Evolutionary conservation across 2,888 invertebrate genomes (phyloP), one percentile per base, ranked within the genome.

Genomic region (Mechanitis messenoides): DNA sequence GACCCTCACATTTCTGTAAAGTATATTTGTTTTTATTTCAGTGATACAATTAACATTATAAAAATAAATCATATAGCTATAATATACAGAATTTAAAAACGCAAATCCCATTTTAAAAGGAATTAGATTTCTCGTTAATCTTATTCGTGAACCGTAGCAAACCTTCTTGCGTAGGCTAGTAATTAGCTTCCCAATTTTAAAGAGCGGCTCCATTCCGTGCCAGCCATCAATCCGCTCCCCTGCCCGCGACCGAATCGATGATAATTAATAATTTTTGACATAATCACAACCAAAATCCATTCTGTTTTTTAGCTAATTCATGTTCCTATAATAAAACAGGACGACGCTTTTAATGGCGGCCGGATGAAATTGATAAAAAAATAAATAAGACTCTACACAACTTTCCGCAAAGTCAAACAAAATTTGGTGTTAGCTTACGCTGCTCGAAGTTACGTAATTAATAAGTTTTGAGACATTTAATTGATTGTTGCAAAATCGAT

Each of bases 241-340:
- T 79, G 80, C 78, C 75, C 80, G 78, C 76, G 73, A 72, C 75
- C 74, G 81, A 92, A 92, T 92, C 92, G 91, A 92, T 91, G 91
- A 92, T 92, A 92, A 93, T 92, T 93, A 92, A 93, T 92, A 92
- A 92, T 92, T 92, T 92, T 92, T 92, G 92, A 92, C 92, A 91
- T 92, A 92, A 92, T 92, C 92, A 92, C 92, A 81, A 85, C 91
- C 87, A 80, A 90, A 91, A 90, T 91, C 92, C 91, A 92, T 91
- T 92, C 91, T 91, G 91, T 92, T 92, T 90, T 92, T 91, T 50
- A 50, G 92, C 92, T 92, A 92, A 92, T 92, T 92, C 92, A 92
- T 89, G 92, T 91, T 90, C 89, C 91, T 87, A 91, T 90, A 91
- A 92, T 89, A 87, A 87, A 90, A 88, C 80, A 80, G 78, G 78